Conservation (phyloP, 2,113 vertebrate genomes). For the Prochilodus magdalenae region DNA sequence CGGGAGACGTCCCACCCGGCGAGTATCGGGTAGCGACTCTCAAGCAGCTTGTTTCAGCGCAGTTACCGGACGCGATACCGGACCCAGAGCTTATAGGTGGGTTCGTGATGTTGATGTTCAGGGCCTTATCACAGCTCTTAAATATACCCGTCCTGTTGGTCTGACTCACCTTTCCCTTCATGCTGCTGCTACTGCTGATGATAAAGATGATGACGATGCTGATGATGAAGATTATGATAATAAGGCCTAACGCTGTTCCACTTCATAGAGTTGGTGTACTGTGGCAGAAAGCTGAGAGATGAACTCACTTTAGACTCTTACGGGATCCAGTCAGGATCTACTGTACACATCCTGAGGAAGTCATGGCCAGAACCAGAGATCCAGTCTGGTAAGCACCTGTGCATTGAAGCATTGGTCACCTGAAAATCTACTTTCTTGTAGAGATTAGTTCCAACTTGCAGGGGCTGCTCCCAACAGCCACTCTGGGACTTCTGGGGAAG, state of each 20-base stretch:
- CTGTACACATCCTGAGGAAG: conserved; percentile 85
- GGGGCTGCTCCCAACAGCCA: too few species aligned
- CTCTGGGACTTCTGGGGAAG: too few species aligned
- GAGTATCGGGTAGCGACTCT: conserved; percentile 82
- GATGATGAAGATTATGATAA: too few species aligned
- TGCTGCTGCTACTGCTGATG: too few species aligned
- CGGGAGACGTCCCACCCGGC: conserved; percentile 78
- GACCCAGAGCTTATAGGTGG: conserved; percentile 87
- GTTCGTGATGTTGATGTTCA: not conserved
- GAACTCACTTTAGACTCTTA: conserved; percentile 88
- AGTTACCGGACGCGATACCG: conserved; percentile 83
- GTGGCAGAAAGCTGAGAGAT: conserved; percentile 85
- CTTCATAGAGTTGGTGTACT: conserved; percentile 84
- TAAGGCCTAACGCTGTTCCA: not conserved
- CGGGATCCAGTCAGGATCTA: conserved; percentile 86
- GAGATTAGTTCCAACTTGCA: too few species aligned
- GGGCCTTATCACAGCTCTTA: not conserved
- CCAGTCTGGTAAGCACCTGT: conserved; percentile 79
- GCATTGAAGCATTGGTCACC: too few species aligned
- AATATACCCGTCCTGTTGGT: not conserved
- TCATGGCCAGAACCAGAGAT: conserved; percentile 87
- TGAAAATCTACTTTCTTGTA: too few species aligned
- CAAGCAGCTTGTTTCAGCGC: conserved; percentile 85
- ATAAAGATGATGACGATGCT: too few species aligned
- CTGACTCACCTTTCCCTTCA: not conserved